Conservation (phyloP, 2,888 invertebrate species). For the Cosmia pyralina region DNA sequence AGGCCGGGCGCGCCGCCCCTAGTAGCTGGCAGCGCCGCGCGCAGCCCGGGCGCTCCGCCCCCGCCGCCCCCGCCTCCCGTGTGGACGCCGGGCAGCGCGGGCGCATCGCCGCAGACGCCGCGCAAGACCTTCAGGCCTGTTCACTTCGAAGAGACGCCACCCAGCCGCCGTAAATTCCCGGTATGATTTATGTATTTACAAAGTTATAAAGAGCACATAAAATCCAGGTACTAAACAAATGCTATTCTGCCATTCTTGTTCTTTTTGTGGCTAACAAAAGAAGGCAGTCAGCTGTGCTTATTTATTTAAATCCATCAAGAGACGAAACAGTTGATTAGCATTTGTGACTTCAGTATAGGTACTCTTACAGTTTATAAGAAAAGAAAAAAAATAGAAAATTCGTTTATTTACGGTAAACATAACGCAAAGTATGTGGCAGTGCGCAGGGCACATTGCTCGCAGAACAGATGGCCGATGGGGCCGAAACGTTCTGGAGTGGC, state of each 20-base stretch:
- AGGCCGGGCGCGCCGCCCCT: constrained; percentile 85
- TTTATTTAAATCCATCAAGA: not conserved
- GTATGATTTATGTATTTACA: constrained; percentile 67
- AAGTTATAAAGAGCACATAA: not conserved
- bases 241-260: not conserved
- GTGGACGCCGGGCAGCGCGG: constrained; percentile 94
- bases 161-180: constrained; percentile 83
- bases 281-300: not conserved
- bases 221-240: not conserved
- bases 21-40: constrained; percentile 76
- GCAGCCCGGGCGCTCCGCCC: constrained; percentile 87
- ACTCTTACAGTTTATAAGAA: too few species aligned
- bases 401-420: too few species aligned
- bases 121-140: constrained; percentile 95
- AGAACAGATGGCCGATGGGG: too few species aligned
- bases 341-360: not conserved
- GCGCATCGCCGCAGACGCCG: constrained; percentile 93
- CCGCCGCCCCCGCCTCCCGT: constrained; percentile 92
- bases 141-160: constrained; percentile 88
- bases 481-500: too few species aligned
- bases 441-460: too few species aligned
- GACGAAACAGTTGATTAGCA: not conserved
- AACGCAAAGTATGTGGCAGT: too few species aligned
- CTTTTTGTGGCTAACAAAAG: not conserved
- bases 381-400: too few species aligned